These are phyloP conservation scores for Drosophila auraria DNA, from an alignment of 1,140 invertebrate genomes.

Conservation along the genomic window DNA sequence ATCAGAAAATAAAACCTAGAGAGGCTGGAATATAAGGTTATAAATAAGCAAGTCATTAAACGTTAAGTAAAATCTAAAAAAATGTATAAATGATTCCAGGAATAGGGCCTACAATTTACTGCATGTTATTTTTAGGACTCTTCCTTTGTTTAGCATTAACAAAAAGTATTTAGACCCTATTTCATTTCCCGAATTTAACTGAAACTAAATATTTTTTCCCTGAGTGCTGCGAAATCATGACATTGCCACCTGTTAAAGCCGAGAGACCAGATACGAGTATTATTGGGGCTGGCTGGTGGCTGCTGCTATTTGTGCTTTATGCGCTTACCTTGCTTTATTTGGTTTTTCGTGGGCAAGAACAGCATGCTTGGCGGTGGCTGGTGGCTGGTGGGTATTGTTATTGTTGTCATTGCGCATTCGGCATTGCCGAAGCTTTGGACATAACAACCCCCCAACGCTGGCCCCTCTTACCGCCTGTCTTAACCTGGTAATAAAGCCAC, in stretches of 20 bases:
- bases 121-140: too few relatives aligned
- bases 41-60: not conserved
- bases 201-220: not conserved
- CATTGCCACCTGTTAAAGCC: constrained; percentile 53
- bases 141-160: too few relatives aligned
- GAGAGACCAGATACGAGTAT: constrained; percentile 22
- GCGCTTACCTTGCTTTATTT: constrained; percentile 42
- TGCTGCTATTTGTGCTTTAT: constrained; percentile 36
- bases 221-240: constrained; percentile 26
- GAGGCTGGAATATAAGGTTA: too few relatives aligned
- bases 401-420: constrained; percentile 49
- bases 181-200: not conserved
- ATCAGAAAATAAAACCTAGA: too few relatives aligned
- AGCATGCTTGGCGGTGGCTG: constrained; percentile 8
- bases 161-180: too few relatives aligned
- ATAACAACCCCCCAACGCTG: not conserved
- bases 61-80: not conserved
- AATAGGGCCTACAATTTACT: too few relatives aligned
- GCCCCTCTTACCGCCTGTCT: constrained; percentile 1
- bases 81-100: not conserved
- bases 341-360: constrained; percentile 42
- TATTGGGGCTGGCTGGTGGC: constrained; percentile 17
- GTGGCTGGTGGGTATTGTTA: constrained; percentile 1
- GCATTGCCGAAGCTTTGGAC: constrained; percentile 38
- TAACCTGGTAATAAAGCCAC: constrained; percentile 15